These are phyloP conservation scores for Anolis sagrei DNA, from an alignment of 2,113 vertebrate species.

Conservation along the genomic window DNA sequence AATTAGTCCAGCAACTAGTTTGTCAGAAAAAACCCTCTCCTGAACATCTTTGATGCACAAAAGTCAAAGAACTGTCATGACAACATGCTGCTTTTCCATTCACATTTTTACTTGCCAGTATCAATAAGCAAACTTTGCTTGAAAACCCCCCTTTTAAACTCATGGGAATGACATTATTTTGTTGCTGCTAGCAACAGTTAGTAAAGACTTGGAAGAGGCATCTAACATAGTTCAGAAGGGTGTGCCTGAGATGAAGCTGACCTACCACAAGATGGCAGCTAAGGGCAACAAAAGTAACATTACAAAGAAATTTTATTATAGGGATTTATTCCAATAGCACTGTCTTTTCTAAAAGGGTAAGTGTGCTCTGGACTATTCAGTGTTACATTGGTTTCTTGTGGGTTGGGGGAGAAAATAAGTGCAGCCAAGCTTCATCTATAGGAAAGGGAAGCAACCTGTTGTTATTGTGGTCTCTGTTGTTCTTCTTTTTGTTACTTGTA, in stretches of 20 bases:
- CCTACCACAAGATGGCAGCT: slow-evolving; percentile 71
- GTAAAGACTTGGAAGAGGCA: background rate
- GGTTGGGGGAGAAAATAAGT: too few species aligned
- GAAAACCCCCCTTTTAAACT: slow-evolving; percentile 11
- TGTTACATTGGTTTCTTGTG: background rate
- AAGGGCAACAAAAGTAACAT: slow-evolving; percentile 49
- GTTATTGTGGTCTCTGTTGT: too few species aligned
- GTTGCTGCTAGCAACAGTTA: background rate
- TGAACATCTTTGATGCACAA: background rate
- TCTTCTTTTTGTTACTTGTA: background rate
- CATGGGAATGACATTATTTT: slow-evolving; percentile 26
- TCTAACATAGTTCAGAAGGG: background rate
- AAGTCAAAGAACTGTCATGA: background rate
- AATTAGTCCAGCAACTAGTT: too few species aligned
- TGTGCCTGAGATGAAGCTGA: slow-evolving; percentile 61
- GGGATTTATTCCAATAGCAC: too few species aligned
- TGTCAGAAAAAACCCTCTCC: background rate
- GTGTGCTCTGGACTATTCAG: background rate
- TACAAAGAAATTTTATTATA: background rate
- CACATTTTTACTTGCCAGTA: slow-evolving; percentile 25
- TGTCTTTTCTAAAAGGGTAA: background rate
- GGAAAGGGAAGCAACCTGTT: background rate
- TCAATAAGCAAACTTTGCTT: background rate
- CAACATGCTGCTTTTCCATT: background rate
- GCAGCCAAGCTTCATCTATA: background rate